phyloP scores from a whole-genome alignment of 2,113 vertebrate species.

The Brachypteracias leptosomus region DNA sequence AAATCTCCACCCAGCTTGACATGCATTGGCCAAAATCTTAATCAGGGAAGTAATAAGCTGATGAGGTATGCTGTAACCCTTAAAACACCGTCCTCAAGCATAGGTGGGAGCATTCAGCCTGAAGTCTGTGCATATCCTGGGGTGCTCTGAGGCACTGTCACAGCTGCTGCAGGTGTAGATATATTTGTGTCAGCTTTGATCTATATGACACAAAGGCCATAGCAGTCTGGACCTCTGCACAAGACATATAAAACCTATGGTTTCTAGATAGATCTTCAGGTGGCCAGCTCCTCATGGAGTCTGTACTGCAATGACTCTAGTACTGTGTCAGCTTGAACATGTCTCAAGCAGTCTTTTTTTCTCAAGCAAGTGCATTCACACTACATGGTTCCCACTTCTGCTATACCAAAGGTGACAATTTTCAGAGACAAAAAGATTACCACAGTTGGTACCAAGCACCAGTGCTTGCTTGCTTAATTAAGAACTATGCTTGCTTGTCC shows the following conservation, averaged over 20 bases:
- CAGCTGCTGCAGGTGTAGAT: not conserved
- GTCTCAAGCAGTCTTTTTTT: not conserved
- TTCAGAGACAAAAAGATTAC: not conserved
- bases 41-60: not conserved
- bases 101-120: not conserved
- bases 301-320: accelerated
- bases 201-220: not conserved
- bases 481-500: not conserved
- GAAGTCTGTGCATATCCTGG: not conserved
- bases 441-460: not conserved
- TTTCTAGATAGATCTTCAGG: not conserved
- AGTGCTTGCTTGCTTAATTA: not conserved
- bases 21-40: not conserved
- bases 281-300: accelerated
- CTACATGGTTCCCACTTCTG: not conserved
- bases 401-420: not conserved
- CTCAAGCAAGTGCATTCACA: not conserved
- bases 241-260: not conserved
- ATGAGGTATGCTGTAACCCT: not conserved
- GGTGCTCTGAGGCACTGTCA: not conserved
- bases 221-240: not conserved
- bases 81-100: not conserved
- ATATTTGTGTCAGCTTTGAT: not conserved
- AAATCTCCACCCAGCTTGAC: not conserved
- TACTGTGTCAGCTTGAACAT: not conserved